Conservation (phyloP, 2,888 invertebrate species). For the Coenonympha arcania region DNA sequence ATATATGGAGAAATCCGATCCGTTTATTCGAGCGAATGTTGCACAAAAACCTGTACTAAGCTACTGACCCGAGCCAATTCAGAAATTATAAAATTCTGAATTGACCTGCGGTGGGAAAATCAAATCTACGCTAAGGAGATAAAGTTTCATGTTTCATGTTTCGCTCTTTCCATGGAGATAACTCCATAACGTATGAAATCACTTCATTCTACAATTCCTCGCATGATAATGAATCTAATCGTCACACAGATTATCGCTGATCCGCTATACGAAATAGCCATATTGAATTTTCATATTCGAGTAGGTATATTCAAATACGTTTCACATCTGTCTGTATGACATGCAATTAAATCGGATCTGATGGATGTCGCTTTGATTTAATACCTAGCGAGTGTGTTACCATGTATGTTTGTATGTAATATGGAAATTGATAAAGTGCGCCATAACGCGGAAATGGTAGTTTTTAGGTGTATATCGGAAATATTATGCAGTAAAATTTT, state of each 20-base stretch:
- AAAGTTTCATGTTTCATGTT: too few species aligned
- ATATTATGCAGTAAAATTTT: too few species aligned
- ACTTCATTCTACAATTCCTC: too few species aligned
- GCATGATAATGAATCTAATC: neutral
- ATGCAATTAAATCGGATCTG: conserved; percentile 12
- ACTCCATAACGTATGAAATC: too few species aligned
- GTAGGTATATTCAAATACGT: neutral
- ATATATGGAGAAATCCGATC: too few species aligned
- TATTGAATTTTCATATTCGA: conserved; percentile 5
- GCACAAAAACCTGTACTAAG: too few species aligned
- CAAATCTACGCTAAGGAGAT: too few species aligned
- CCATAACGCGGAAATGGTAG: neutral
- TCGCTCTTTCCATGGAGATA: too few species aligned
- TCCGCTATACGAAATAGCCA: neutral
- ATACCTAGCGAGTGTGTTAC: neutral
- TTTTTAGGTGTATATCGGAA: neutral
- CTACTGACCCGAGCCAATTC: too few species aligned
- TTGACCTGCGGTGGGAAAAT: too few species aligned
- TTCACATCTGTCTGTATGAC: neutral
- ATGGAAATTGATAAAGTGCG: neutral
- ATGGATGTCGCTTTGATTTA: conserved; percentile 7
- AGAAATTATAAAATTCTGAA: too few species aligned
- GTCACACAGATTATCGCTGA: neutral
- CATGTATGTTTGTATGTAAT: neutral
- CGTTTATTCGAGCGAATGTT: too few species aligned